Evolutionary conservation across 2,888 invertebrate species (phyloP).

Genomic region (Leptura quadrifasciata): DNA sequence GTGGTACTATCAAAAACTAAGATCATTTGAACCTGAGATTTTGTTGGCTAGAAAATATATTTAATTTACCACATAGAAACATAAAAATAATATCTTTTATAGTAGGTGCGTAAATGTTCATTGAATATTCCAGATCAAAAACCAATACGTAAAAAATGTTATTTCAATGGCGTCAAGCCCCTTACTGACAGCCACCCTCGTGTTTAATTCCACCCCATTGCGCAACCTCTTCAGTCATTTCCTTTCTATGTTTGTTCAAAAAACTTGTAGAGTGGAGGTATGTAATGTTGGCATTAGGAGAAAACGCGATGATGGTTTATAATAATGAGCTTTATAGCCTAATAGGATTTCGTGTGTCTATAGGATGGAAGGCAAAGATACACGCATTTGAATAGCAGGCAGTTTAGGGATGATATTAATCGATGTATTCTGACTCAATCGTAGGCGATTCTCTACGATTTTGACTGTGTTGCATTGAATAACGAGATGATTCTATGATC

Average conservation of each 20-base stretch:
- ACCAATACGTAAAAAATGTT: neutral
- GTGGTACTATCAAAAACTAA: too few species aligned
- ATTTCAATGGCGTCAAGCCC: neutral
- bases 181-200: neutral
- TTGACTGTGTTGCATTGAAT: too few species aligned
- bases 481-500: too few species aligned
- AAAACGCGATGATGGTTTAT: slow-evolving; percentile 23
- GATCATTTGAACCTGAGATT: too few species aligned
- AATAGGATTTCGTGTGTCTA: neutral
- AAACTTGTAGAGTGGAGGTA: neutral
- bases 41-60: too few species aligned
- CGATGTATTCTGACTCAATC: too few species aligned
- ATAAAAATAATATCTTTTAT: too few species aligned
- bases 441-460: too few species aligned
- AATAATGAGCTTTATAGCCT: slow-evolving; percentile 20
- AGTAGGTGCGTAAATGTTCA: too few species aligned
- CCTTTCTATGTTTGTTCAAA: neutral
- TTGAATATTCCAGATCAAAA: too few species aligned
- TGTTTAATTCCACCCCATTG: neutral
- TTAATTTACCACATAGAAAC: too few species aligned
- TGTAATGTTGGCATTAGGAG: neutral
- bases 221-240: neutral
- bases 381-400: neutral
- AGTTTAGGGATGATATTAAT: too few species aligned
- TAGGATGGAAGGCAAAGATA: neutral